A percentile compares a stretch with the other conserved stretches of the same genome.
These are phyloP conservation scores for Leucophora obtusa DNA, from an alignment of 2,888 invertebrate species.

Conservation along the genomic window DNA sequence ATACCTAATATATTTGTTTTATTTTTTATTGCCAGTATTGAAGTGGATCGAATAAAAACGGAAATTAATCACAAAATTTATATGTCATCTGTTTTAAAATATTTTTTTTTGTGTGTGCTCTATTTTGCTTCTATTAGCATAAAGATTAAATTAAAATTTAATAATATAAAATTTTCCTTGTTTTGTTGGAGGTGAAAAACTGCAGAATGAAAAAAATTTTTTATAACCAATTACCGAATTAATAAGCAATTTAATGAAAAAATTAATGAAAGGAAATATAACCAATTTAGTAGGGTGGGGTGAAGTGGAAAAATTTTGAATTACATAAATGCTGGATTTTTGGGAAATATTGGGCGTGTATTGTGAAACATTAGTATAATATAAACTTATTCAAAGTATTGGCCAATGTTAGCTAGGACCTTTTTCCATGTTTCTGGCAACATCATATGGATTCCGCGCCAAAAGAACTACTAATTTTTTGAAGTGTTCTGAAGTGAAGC, in stretches of 20 bases:
- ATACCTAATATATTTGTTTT: slow-evolving; percentile 4
- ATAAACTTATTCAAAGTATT: no score
- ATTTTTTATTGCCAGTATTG: slow-evolving; percentile 6
- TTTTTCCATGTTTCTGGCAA: no score
- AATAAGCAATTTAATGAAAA: not conserved
- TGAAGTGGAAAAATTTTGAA: no score
- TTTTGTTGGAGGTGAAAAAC: not conserved
- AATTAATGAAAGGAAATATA: no score
- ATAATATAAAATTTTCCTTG: not conserved
- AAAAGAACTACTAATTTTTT: no score
- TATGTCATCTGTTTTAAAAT: slow-evolving; percentile 19
- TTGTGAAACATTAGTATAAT: no score
- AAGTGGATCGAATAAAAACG: slow-evolving; percentile 25
- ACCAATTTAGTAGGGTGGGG: no score
- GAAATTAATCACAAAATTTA: slow-evolving; percentile 54
- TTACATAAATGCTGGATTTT: no score
- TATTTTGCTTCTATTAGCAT: not conserved
- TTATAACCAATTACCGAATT: not conserved
- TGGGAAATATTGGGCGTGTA: no score
- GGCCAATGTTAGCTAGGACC: no score
- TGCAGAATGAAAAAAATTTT: not conserved
- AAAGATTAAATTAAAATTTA: not conserved
- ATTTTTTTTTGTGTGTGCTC: not conserved
- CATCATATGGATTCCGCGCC: no score
- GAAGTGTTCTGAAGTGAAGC: no score